Evolutionary conservation across 2,888 invertebrate species (phyloP), one percentile per base, ranked within the genome.

Genomic region (Alloscopus bannaensis): DNA sequence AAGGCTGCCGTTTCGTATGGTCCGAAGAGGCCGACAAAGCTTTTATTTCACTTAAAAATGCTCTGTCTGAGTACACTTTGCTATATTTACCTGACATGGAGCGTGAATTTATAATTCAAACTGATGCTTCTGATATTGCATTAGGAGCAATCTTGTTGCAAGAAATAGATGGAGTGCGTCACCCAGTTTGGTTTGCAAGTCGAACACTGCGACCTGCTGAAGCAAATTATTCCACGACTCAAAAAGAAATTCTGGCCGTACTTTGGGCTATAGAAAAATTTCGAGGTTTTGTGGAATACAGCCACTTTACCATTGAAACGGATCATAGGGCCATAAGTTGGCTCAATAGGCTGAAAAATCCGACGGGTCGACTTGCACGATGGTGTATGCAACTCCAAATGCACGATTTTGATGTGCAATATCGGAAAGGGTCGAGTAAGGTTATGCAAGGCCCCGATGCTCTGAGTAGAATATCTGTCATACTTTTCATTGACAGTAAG

Each of bases 301-400:
- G 86, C 3, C 28, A 82, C 0, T 88, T 89, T 20, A 80, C 81
- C 0, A 84, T 89, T 0, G 78, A 87, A 2, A 89, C 88, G 0
- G 90, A 90, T 76, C 90, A 90, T 70, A 87, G 89, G 72, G 88
- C 89, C 0, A 84, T 90, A 45, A 88, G 88, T 87, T 90, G 89
- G 88, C 80, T 90, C 4, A 81, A 88, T 77, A 57, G 28, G 11
- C 2, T 57, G 26, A 57, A 57, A 13, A 28, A 57, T 13, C 50
- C 50, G 1, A 6, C 20, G 1, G 88, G 89, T 11, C 73, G 89
- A 31, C 80, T 90, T 0, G 88, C 87, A 0, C 81, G 89, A 50
- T 90, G 89, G 90, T 87, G 88, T 0, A 50, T 90, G 11, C 77
- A 84, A 18, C 71, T 90, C 1, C 87, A 88, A 81, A 79, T 85